Base-by-base conservation (phyloP, 2,113 vertebrate genomes). In the Psettodes erumei region DNA sequence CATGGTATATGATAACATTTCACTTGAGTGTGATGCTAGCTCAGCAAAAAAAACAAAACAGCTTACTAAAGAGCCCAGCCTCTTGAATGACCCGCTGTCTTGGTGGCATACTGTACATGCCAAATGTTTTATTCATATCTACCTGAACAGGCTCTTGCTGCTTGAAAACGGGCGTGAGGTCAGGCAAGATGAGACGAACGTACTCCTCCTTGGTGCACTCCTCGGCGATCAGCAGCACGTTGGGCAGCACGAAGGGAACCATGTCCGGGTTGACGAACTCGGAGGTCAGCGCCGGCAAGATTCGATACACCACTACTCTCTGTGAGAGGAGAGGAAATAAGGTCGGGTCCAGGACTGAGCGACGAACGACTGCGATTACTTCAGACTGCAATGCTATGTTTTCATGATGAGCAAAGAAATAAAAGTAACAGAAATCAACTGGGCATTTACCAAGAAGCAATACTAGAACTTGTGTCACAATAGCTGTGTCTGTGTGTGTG, bases 181-280 rank as follows among this genome's bases (percentile, higher is more conserved):
- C 98, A 30, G 98, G 98, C 58, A 99, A 74, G 88, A 99, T 94
- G 64, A 99, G 95, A 50, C 92, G 96, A 15, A 96, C 2, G 11
- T 98, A 99, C 68, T 99, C 98, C 68, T 99, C 97, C 94, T 99
- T 99, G 85, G 97, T 98, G 88, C 98, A 99, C 59, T 99, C 96
- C 73, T 99, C 98, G 1, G 97, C 98, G 68, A 99, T 98, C 5
- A 99, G 92, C 74, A 99, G 95, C 87, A 99, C 98, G 0, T 99
- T 99, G 70, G 98, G 98, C 75, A 99, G 92, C 79, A 99, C 96
- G 66, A 99, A 99, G 47, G 98, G 98, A 75, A 99, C 98, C 98
- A 99, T 99, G 83, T 99, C 98, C 19, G 96, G 98, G 85, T 99
- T 99, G 80, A 99, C 94, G 78, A 99, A 99, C 86, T 99, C 98